Percentiles rank a stretch among this genome's conserved stretches.
These are phyloP conservation scores for Drosophila varians DNA, from an alignment of 1,140 invertebrate genomes.

Conservation along the genomic window DNA sequence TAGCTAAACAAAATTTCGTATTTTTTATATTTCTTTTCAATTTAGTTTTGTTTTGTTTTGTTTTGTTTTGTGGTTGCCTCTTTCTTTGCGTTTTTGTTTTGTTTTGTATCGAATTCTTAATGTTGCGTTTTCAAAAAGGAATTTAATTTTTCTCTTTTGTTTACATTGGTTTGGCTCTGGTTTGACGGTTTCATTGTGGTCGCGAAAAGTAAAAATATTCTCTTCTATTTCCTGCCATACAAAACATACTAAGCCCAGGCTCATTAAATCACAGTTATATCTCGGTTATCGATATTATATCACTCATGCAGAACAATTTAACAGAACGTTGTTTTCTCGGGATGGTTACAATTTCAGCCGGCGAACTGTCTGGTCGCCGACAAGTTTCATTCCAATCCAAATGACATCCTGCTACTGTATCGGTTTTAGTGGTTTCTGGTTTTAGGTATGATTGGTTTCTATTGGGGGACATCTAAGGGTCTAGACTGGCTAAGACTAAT, in stretches of 20 bases:
- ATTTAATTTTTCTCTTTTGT: slow-evolving; percentile 43
- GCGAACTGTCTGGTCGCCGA: slow-evolving; percentile 4
- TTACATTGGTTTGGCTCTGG: slow-evolving; percentile 38
- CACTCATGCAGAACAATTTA: slow-evolving; percentile 58
- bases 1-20: slow-evolving; percentile 58
- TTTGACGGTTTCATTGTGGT: slow-evolving; percentile 14
- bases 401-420: slow-evolving; percentile 5
- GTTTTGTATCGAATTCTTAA: slow-evolving; percentile 44
- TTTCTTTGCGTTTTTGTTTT: slow-evolving; percentile 72
- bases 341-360: slow-evolving; percentile 1
- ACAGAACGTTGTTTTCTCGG: slow-evolving; percentile 29
- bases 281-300: slow-evolving; percentile 50
- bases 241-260: slow-evolving; percentile 68
- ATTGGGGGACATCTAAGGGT: slow-evolving; percentile 7
- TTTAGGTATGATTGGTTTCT: not conserved
- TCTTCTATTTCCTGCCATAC: slow-evolving; percentile 34
- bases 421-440: slow-evolving; percentile 5
- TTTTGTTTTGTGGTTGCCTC: slow-evolving; percentile 58
- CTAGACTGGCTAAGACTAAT: slow-evolving; percentile 44
- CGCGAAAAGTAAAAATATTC: slow-evolving; percentile 12
- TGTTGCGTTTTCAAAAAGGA: slow-evolving; percentile 52
- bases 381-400: slow-evolving; percentile 19
- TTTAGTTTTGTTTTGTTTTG: slow-evolving; percentile 45
- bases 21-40: slow-evolving; percentile 35
- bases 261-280: slow-evolving; percentile 76